These are phyloP conservation scores for Empidonax alnorum DNA, from an alignment of 2,113 vertebrate genomes.

Conservation along the genomic window DNA sequence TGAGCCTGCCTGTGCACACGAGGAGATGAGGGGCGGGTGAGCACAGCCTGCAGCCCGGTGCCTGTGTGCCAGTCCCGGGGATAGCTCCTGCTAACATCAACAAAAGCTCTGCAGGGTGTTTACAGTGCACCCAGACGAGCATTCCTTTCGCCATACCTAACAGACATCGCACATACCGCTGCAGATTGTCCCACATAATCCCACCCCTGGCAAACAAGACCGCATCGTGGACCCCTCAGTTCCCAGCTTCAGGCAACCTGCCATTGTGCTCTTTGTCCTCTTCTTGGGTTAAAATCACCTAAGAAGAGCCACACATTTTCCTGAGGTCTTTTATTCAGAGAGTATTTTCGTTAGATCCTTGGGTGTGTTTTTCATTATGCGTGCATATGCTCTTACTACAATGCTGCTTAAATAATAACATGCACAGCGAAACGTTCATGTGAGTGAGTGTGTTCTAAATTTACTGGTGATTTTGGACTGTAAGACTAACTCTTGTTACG, in stretches of 20 bases:
- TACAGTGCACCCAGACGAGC: background rate
- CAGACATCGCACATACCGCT: background rate
- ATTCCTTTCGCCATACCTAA: constrained; percentile 3
- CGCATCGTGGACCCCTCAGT: fast-evolving
- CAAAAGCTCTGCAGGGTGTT: background rate
- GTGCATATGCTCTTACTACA: background rate
- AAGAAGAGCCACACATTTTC: background rate
- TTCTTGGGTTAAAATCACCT: background rate
- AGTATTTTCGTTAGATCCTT: background rate
- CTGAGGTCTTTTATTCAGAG: background rate
- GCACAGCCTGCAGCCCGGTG: background rate
- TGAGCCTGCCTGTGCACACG: background rate
- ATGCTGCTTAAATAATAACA: constrained; percentile 1
- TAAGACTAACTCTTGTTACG: constrained; percentile 5
- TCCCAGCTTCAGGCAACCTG: background rate
- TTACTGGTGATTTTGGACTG: constrained; percentile 13
- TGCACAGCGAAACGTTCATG: background rate
- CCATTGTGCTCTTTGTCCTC: background rate
- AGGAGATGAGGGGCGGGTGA: fast-evolving
- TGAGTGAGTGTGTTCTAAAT: constrained; percentile 30
- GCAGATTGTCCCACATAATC: background rate
- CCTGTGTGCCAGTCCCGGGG: fast-evolving
- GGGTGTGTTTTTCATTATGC: background rate
- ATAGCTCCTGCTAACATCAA: constrained; percentile 4
- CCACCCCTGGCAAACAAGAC: background rate